phyloP scores from a whole-genome alignment of 2,113 vertebrate genomes.

The Thamnophis sirtalis region DNA sequence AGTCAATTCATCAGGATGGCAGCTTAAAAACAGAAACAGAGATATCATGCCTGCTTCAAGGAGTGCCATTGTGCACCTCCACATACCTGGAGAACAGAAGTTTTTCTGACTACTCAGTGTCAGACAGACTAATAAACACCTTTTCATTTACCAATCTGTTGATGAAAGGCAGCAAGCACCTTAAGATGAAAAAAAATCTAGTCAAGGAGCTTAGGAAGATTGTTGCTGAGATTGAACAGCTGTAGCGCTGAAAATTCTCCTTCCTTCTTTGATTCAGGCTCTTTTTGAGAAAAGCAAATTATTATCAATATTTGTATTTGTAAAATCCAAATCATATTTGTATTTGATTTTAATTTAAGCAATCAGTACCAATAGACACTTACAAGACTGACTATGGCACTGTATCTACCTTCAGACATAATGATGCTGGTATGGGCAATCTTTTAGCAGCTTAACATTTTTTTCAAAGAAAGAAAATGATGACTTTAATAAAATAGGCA shows the following conservation, averaged over 20 bases:
- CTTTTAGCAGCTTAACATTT: neutral
- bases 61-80: neutral
- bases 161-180: neutral
- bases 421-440: neutral
- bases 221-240: neutral
- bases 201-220: neutral
- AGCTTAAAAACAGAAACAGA: neutral
- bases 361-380: neutral
- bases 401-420: neutral
- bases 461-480: neutral
- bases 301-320: neutral
- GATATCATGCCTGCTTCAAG: neutral
- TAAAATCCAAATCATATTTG: neutral
- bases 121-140: neutral
- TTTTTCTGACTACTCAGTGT: neutral
- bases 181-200: neutral
- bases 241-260: neutral
- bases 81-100: neutral
- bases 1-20: neutral
- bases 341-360: neutral
- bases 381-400: neutral
- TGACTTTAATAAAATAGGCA: neutral
- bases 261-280: neutral
- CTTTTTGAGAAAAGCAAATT: neutral
- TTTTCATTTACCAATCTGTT: neutral